phyloP scores from a whole-genome alignment of 2,888 invertebrate species.

The Caenorhabditis virilis region DNA sequence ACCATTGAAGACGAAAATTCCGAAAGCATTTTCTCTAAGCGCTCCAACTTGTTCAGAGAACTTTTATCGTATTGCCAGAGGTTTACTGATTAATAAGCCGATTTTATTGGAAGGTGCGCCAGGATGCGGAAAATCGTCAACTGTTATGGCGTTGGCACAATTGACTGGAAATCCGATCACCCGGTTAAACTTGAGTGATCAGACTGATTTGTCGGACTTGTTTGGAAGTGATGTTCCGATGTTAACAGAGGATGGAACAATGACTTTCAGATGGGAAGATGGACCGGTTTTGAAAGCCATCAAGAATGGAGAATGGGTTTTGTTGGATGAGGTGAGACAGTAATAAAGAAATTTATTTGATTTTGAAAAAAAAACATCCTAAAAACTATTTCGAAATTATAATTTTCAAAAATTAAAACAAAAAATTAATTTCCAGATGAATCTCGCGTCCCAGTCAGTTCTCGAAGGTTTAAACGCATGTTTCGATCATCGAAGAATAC shows the following conservation, averaged over 20 bases:
- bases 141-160: constrained; percentile 86
- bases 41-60: constrained; percentile 76
- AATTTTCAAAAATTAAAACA: too few species aligned
- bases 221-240: constrained; percentile 97
- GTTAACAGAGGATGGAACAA: constrained; percentile 78
- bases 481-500: constrained; percentile 92
- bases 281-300: constrained; percentile 92
- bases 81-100: constrained; percentile 80
- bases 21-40: constrained; percentile 65
- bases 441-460: constrained; percentile 96
- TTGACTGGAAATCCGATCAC: constrained; percentile 83
- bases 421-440: too few species aligned
- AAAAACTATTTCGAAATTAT: too few species aligned
- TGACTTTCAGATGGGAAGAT: constrained; percentile 93
- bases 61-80: constrained; percentile 82
- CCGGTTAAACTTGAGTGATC: constrained; percentile 95
- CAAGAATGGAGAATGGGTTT: constrained; percentile 90
- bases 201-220: constrained; percentile 95
- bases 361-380: too few species aligned
- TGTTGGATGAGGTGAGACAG: constrained; percentile 96
- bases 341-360: too few species aligned
- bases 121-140: constrained; percentile 95
- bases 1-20: constrained; percentile 77
- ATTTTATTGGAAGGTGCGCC: constrained; percentile 90
- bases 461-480: constrained; percentile 97